phyloP scores from a whole-genome alignment of 2,797 vertebrate species.

The Scyliorhinus canicula region DNA sequence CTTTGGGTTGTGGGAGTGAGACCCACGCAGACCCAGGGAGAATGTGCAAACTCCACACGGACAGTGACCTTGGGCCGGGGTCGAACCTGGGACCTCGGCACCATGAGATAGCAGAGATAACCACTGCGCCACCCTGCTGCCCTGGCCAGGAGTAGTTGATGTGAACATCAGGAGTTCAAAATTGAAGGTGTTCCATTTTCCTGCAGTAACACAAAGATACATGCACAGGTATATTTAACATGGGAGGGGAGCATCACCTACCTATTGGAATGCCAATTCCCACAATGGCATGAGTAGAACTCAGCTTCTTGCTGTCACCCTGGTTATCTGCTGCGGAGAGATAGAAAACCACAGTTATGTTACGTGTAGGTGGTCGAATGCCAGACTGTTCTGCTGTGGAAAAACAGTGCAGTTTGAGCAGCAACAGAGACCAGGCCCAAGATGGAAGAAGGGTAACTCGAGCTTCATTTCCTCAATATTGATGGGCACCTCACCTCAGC shows the following conservation, averaged over 20 bases:
- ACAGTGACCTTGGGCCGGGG: no score
- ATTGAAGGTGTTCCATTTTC: background rate
- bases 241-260: conserved; percentile 57
- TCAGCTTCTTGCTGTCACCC: conserved; percentile 77
- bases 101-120: no score
- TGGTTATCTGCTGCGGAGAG: background rate
- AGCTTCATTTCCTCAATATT: background rate
- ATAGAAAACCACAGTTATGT: background rate
- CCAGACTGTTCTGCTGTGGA: background rate
- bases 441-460: background rate
- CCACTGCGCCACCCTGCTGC: no score
- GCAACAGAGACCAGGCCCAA: background rate
- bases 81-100: no score
- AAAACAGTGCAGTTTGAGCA: background rate
- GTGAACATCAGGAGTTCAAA: background rate
- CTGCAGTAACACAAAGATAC: background rate
- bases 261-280: conserved; percentile 89
- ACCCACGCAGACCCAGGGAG: no score
- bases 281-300: conserved; percentile 84
- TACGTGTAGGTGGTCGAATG: background rate
- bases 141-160: no score
- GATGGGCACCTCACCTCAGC: background rate
- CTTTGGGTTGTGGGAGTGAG: no score
- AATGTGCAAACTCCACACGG: no score
- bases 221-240: background rate